A percentile compares a stretch with the other conserved stretches of the same genome.
Conservation (phyloP, 2,113 vertebrate species). For the Malaclemys terrapin region DNA sequence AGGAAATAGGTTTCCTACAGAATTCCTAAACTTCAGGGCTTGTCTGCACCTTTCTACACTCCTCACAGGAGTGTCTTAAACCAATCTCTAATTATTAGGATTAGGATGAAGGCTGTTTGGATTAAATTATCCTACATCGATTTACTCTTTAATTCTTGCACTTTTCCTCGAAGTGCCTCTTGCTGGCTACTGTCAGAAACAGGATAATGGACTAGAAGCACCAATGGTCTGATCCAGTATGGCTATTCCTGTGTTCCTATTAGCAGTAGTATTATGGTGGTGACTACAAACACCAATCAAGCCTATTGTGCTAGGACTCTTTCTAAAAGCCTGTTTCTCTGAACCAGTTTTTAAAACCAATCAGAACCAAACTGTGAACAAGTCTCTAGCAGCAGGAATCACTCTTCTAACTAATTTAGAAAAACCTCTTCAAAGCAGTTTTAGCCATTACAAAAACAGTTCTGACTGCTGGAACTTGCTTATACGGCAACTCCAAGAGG, state of each 20-base stretch:
- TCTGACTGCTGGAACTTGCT: not conserved
- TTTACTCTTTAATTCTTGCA: not conserved
- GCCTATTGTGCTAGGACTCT: not conserved
- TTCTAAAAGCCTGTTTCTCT: not conserved
- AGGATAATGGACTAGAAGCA: not conserved
- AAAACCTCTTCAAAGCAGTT: not conserved
- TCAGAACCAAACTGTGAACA: not conserved
- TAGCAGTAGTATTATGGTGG: not conserved
- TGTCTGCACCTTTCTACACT: not conserved
- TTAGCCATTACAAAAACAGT: not conserved
- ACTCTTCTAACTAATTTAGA: not conserved
- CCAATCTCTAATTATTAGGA: not conserved
- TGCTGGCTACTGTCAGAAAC: not conserved
- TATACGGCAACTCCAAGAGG: not conserved
- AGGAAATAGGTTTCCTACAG: not conserved
- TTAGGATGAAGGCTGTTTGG: not conserved
- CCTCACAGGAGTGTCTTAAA: not conserved
- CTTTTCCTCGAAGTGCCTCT: not conserved
- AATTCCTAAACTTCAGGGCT: not conserved
- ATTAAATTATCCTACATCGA: not conserved
- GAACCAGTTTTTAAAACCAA: not conserved
- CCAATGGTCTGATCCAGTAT: not conserved
- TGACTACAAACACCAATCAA: not conserved
- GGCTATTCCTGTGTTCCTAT: not conserved
- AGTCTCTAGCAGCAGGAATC: not conserved